Evolutionary conservation across 2,888 invertebrate genomes (phyloP).

Genomic region (Emmelina monodactyla): DNA sequence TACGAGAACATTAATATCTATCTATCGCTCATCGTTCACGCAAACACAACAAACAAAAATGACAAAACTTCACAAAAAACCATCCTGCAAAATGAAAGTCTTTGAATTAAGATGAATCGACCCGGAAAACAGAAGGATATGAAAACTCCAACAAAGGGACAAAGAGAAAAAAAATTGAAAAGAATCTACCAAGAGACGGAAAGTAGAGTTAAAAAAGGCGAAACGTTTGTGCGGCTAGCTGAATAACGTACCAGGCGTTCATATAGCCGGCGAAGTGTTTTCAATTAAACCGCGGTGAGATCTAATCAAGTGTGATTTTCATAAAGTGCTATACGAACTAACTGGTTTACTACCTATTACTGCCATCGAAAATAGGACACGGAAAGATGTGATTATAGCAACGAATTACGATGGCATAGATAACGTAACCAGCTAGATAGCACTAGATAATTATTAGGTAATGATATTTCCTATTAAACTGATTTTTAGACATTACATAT

Average conservation of each 20-base stretch:
- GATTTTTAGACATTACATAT: background rate
- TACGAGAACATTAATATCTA: slow-evolving; percentile 29
- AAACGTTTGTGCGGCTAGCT: slow-evolving; percentile 26
- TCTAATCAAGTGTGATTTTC: slow-evolving; percentile 57
- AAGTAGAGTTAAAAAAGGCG: slow-evolving; percentile 30
- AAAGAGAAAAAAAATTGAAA: slow-evolving; percentile 42
- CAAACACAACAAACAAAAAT: background rate
- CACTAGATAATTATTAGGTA: too few species aligned
- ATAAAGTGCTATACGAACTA: slow-evolving; percentile 30
- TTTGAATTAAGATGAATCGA: slow-evolving; percentile 56
- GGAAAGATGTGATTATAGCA: too few species aligned
- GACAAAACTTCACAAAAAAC: slow-evolving; percentile 16
- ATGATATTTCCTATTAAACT: background rate
- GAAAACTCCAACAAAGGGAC: slow-evolving; percentile 48
- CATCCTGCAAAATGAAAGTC: slow-evolving; percentile 24
- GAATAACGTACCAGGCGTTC: slow-evolving; percentile 37
- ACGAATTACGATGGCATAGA: too few species aligned
- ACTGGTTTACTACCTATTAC: too few species aligned
- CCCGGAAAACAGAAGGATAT: slow-evolving; percentile 53
- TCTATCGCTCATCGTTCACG: slow-evolving; percentile 6
- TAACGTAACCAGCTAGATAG: too few species aligned
- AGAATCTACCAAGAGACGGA: slow-evolving; percentile 33
- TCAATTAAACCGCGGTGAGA: slow-evolving; percentile 48
- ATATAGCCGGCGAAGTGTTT: slow-evolving; percentile 35
- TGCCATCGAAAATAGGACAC: too few species aligned